Evolutionary conservation across 1,140 invertebrate species (phyloP).

Genomic region (Drosophila seguyi): DNA sequence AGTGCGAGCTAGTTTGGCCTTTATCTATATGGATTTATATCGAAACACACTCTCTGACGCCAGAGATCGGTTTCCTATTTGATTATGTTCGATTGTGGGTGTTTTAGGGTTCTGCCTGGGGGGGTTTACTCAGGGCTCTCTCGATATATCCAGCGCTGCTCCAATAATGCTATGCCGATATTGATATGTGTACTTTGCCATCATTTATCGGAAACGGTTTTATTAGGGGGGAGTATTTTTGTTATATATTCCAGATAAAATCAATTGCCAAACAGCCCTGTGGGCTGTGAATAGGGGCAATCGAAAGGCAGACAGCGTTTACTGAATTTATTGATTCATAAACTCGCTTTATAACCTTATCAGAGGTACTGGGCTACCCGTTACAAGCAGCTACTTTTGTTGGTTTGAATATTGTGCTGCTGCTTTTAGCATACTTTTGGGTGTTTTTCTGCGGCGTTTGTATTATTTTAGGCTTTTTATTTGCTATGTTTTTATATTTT

Average conservation of each 20-base stretch:
- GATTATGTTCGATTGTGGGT: constrained; percentile 18
- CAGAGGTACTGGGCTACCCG: neutral
- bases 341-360: constrained; percentile 5
- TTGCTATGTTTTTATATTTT: too few species aligned
- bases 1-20: constrained; percentile 24
- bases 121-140: neutral
- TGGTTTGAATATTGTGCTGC: neutral
- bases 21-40: constrained; percentile 21
- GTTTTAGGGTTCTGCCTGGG: constrained; percentile 19
- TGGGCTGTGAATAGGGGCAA: neutral
- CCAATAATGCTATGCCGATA: neutral
- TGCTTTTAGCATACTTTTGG: constrained; percentile 31
- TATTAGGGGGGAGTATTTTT: constrained; percentile 26
- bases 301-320: neutral
- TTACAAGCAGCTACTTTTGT: neutral
- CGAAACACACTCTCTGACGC: constrained; percentile 12
- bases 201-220: constrained; percentile 23
- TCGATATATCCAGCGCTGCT: constrained; percentile 26
- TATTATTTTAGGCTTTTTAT: constrained; percentile 4
- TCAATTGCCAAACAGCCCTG: neutral
- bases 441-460: fast-evolving
- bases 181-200: constrained; percentile 12
- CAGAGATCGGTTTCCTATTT: constrained; percentile 21
- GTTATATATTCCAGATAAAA: constrained; percentile 11
- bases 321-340: constrained; percentile 20